A percentile compares a stretch with the other conserved stretches of the same genome.
These are phyloP conservation scores for Ditula angustiorana DNA, from an alignment of 2,888 invertebrate species.

Conservation along the genomic window DNA sequence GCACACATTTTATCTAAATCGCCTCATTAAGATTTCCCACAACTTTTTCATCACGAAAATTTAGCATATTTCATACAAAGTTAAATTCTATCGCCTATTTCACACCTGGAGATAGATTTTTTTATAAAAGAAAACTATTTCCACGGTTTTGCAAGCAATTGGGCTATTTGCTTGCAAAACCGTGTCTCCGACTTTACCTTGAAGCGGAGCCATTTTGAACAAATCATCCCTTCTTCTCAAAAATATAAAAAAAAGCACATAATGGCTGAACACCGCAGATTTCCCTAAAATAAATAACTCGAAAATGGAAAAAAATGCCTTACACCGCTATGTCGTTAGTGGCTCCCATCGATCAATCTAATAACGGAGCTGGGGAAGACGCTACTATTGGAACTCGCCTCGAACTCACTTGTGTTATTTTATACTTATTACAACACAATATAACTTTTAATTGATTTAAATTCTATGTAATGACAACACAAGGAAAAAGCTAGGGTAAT, in stretches of 20 bases:
- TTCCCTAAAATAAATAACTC: slow-evolving; percentile 38
- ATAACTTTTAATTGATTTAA: too few species aligned
- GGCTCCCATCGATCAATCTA: slow-evolving; percentile 39
- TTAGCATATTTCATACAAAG: too few species aligned
- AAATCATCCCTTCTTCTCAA: not conserved
- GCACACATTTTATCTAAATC: too few species aligned
- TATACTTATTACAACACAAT: not conserved
- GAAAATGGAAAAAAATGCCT: slow-evolving; percentile 38
- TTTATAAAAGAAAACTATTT: not conserved
- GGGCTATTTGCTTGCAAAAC: not conserved
- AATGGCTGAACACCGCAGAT: slow-evolving; percentile 27
- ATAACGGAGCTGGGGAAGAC: slow-evolving; percentile 28
- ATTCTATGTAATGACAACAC: too few species aligned
- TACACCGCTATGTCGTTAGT: slow-evolving; percentile 39
- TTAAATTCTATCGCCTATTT: too few species aligned
- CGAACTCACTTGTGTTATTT: not conserved
- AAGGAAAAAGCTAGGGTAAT: too few species aligned
- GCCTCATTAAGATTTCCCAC: too few species aligned
- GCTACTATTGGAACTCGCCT: slow-evolving; percentile 18
- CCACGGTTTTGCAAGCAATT: not conserved
- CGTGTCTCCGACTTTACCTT: not conserved
- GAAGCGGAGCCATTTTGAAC: not conserved
- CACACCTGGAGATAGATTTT: too few species aligned
- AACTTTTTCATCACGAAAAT: too few species aligned
- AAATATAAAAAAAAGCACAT: slow-evolving; percentile 9